These are phyloP conservation scores for Drosophila neotestacea DNA, from an alignment of 2,888 invertebrate species.

Conservation along the genomic window DNA sequence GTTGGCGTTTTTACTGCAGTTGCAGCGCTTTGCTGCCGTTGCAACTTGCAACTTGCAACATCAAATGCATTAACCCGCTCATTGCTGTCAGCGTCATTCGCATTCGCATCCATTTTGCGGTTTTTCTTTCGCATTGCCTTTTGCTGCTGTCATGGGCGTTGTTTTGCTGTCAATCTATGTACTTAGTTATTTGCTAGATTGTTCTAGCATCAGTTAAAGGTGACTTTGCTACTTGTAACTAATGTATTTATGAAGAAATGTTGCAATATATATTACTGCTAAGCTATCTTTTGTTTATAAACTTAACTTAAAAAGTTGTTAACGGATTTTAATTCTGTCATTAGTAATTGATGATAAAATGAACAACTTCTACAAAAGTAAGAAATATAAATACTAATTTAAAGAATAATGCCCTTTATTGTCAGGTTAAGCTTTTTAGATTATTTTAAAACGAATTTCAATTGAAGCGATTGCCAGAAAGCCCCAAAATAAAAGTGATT, in stretches of 20 bases:
- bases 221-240: constrained; percentile 4
- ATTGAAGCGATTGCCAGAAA: too few relatives aligned
- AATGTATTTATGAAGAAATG: constrained; percentile 14
- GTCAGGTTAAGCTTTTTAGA: too few relatives aligned
- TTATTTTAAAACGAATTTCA: too few relatives aligned
- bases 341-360: too few relatives aligned
- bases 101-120: constrained; percentile 59
- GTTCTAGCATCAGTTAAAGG: constrained; percentile 41
- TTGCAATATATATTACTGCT: neutral
- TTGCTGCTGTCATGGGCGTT: constrained; percentile 37
- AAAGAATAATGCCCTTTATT: too few relatives aligned
- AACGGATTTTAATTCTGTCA: too few relatives aligned
- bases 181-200: constrained; percentile 57
- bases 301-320: too few relatives aligned
- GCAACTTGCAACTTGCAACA: constrained; percentile 51
- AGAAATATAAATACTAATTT: too few relatives aligned
- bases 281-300: too few relatives aligned
- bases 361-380: too few relatives aligned
- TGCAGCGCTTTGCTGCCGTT: constrained; percentile 8
- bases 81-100: constrained; percentile 75
- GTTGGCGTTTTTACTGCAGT: constrained; percentile 35
- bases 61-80: constrained; percentile 77
- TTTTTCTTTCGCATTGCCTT: constrained; percentile 20
- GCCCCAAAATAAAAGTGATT: too few relatives aligned
- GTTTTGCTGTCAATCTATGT: constrained; percentile 57